Percentiles rank a stretch among this genome's conserved stretches.
Evolutionary conservation across 64 coral and sea anemone genomes (phyloP).

Genomic region (Catalaphyllia jardinei): DNA sequence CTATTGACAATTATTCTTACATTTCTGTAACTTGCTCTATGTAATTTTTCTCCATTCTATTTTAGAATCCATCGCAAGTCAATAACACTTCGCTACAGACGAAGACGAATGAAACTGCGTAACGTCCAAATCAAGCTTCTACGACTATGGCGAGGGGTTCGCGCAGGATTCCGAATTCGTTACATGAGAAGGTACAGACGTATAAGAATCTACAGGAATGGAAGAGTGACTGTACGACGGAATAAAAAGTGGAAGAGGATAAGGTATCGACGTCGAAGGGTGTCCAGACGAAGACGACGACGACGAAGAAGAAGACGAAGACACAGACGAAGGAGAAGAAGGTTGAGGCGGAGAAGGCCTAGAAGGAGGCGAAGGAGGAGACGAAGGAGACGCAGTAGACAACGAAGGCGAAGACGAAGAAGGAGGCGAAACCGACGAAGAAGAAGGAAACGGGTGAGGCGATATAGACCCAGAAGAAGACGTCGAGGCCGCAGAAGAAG

Average conservation of each 20-base stretch:
- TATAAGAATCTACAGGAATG: not conserved
- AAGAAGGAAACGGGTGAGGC: not conserved
- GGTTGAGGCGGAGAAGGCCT: not conserved
- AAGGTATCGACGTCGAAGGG: not conserved
- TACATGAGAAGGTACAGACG: not conserved
- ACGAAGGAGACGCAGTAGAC: not conserved
- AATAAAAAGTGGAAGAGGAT: not conserved
- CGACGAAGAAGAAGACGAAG: conserved; percentile 16
- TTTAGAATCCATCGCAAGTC: not conserved
- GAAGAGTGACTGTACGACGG: not conserved
- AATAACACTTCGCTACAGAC: not conserved
- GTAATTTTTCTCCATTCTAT: not conserved
- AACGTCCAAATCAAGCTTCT: not conserved
- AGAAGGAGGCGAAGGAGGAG: not conserved
- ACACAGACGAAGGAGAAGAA: conserved; percentile 11
- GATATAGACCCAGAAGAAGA: not conserved
- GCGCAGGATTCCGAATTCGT: not conserved
- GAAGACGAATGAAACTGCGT: not conserved
- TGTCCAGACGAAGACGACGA: conserved; percentile 19
- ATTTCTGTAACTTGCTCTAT: no score
- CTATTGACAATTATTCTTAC: no score
- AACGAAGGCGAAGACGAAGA: not conserved
- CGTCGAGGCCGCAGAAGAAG: not conserved
- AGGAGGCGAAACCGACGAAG: not conserved
- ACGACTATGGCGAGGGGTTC: not conserved